phyloP scores from a whole-genome alignment of 2,797 vertebrate species.

The Bradypodion ventrale region DNA sequence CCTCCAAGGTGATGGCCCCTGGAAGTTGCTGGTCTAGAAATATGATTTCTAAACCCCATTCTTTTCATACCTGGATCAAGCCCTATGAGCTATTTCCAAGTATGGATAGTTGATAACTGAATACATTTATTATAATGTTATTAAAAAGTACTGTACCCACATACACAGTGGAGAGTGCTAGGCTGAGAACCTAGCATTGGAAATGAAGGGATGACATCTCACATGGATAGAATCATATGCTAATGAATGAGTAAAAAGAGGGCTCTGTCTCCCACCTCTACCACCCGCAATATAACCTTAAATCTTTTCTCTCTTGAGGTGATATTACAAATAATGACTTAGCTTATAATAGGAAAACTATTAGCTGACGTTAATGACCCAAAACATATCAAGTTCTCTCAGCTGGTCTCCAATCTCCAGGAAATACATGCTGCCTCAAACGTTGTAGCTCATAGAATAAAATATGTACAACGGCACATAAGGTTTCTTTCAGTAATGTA shows the following conservation, averaged over 20 bases:
- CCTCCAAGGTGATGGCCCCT: no score
- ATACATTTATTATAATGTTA: not conserved
- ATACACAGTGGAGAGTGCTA: no score
- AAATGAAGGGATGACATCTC: not conserved
- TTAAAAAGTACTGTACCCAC: not conserved
- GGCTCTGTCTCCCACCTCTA: not conserved
- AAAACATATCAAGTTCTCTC: conserved; percentile 51
- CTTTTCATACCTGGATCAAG: not conserved
- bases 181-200: not conserved
- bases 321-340: conserved; percentile 31
- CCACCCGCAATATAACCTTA: conserved; percentile 6
- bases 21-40: no score
- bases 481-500: conserved; percentile 61
- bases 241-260: not conserved
- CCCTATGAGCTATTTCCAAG: not conserved
- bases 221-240: not conserved
- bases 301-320: not conserved
- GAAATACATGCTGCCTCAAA: conserved; percentile 58
- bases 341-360: conserved; percentile 29
- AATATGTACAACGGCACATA: conserved; percentile 43
- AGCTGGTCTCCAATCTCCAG: conserved; percentile 67
- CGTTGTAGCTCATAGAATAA: conserved; percentile 57
- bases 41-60: no score
- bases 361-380: conserved; percentile 57
- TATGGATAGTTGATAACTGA: not conserved